A percentile compares a stretch with the other conserved stretches of the same genome.
phyloP scores from a whole-genome alignment of 2,888 invertebrate genomes.

The Icerya purchasi region DNA sequence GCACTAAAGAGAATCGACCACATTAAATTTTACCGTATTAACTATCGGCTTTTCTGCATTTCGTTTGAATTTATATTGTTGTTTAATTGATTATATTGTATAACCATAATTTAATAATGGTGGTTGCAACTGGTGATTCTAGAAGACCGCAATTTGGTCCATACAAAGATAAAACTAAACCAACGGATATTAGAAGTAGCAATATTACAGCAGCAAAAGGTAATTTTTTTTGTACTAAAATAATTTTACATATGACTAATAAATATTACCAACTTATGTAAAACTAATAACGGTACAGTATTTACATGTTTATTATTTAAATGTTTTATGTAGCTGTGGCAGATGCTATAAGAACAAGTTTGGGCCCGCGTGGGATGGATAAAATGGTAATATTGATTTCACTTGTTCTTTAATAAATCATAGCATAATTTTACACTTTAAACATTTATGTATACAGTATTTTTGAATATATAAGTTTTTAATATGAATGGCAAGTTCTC shows the following conservation, averaged over 20 bases:
- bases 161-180: constrained; percentile 83
- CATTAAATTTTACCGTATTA: too few species aligned
- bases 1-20: too few species aligned
- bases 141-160: constrained; percentile 27
- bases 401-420: too few species aligned
- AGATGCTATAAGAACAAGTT: constrained; percentile 93
- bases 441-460: too few species aligned
- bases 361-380: constrained; percentile 98
- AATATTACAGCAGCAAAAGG: constrained; percentile 98
- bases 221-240: constrained; percentile 25
- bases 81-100: too few species aligned
- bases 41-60: too few species aligned
- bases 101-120: background rate
- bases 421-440: too few species aligned
- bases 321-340: constrained; percentile 83
- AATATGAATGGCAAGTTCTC: too few species aligned
- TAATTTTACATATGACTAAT: background rate
- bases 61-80: too few species aligned
- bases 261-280: background rate
- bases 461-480: too few species aligned
- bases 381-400: constrained; percentile 97
- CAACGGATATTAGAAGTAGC: constrained; percentile 75
- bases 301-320: constrained; percentile 14
- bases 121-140: constrained; percentile 25
- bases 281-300: background rate